Percentiles rank a stretch among this genome's conserved stretches.
Conservation (phyloP, 2,797 vertebrate species). For the Sylvilagus floridanus region DNA sequence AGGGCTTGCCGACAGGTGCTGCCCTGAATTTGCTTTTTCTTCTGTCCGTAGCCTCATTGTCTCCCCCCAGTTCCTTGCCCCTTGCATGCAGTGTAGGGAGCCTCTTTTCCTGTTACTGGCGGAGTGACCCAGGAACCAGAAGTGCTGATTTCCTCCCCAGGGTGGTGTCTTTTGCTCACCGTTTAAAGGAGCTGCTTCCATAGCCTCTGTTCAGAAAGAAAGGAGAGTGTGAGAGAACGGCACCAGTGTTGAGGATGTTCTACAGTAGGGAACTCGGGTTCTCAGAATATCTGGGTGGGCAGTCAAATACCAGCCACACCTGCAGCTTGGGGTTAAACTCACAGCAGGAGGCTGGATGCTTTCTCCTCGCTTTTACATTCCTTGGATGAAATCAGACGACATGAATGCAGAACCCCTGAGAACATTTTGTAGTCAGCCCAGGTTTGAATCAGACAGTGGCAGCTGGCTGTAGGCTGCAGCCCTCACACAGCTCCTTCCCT, state of each 20-base stretch:
- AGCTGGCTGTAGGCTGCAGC: background rate
- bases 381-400: background rate
- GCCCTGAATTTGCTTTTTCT: background rate
- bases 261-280: background rate
- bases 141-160: background rate
- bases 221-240: background rate
- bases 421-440: background rate
- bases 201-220: background rate
- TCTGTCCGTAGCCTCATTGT: background rate
- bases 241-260: background rate
- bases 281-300: background rate
- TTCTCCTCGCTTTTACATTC: background rate
- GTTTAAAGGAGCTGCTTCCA: background rate
- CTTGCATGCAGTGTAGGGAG: background rate
- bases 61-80: background rate
- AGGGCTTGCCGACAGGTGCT: background rate
- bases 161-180: background rate
- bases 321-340: background rate
- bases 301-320: background rate
- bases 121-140: background rate
- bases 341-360: background rate
- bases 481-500: background rate
- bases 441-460: background rate
- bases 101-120: accelerated
- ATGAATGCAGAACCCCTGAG: background rate